These are phyloP conservation scores for Platanista minor DNA, from an alignment of 2,113 vertebrate genomes.

Conservation along the genomic window DNA sequence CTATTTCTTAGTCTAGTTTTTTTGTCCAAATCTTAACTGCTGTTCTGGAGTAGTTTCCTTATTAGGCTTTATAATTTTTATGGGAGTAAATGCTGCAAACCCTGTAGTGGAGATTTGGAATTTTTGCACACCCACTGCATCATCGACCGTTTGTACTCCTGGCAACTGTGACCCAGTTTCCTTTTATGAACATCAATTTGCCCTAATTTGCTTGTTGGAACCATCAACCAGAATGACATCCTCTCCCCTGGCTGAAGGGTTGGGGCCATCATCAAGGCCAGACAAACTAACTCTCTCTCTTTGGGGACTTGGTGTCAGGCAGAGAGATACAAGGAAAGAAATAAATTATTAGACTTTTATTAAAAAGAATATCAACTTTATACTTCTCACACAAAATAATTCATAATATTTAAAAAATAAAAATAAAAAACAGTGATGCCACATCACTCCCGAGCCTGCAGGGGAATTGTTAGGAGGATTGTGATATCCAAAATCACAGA, in stretches of 20 bases:
- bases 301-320: background rate
- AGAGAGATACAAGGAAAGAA: background rate
- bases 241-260: background rate
- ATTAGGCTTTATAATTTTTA: background rate
- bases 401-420: background rate
- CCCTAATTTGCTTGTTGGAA: background rate
- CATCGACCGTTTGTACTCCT: background rate
- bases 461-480: background rate
- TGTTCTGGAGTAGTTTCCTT: background rate
- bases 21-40: background rate
- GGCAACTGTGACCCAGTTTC: background rate
- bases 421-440: background rate
- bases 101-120: background rate
- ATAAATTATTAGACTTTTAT: background rate
- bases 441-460: background rate
- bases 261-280: background rate
- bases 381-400: background rate
- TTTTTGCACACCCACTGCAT: background rate
- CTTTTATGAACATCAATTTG: background rate
- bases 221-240: background rate
- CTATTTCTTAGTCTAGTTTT: background rate
- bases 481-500: no score
- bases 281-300: background rate
- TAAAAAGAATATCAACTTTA: background rate
- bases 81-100: background rate